A percentile compares a stretch with the other conserved stretches of the same genome.
phyloP scores from a whole-genome alignment of 2,797 vertebrate species.

The Sciurus vulgaris region DNA sequence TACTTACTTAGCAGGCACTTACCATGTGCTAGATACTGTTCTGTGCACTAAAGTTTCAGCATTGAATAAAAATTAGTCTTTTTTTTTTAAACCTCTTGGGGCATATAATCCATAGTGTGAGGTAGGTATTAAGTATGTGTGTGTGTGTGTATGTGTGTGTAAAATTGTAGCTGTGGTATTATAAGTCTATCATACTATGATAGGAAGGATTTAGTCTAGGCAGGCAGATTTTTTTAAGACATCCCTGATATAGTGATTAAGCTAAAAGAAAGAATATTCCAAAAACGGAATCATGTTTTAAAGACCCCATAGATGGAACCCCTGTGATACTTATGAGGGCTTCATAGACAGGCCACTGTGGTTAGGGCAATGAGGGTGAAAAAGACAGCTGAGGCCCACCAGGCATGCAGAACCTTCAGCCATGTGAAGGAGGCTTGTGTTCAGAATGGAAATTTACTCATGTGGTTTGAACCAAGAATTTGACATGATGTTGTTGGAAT shows the following conservation, averaged over 20 bases:
- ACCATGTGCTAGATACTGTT: not conserved
- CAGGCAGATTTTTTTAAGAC: not conserved
- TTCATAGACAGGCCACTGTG: not conserved
- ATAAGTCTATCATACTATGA: not conserved
- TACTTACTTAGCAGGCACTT: not conserved
- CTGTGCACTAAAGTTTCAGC: not conserved
- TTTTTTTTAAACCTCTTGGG: not conserved
- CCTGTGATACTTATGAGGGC: not conserved
- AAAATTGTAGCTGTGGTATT: not conserved
- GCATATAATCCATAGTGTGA: not conserved
- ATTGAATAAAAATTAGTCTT: not conserved
- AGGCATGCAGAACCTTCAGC: not conserved
- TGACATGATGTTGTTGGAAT: conserved; percentile 1
- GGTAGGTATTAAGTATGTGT: not conserved
- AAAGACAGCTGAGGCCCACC: not conserved
- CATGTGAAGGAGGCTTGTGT: not conserved
- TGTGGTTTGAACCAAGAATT: conserved; percentile 4
- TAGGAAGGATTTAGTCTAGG: not conserved
- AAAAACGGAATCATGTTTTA: not conserved
- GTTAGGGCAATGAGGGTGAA: not conserved
- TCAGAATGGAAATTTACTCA: not conserved
- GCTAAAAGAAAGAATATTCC: conserved; percentile 22
- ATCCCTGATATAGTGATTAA: not conserved
- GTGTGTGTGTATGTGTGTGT: not conserved
- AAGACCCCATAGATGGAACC: not conserved